These are phyloP conservation scores for Chrysopa pallens DNA, from an alignment of 1,140 invertebrate species.

Conservation along the genomic window DNA sequence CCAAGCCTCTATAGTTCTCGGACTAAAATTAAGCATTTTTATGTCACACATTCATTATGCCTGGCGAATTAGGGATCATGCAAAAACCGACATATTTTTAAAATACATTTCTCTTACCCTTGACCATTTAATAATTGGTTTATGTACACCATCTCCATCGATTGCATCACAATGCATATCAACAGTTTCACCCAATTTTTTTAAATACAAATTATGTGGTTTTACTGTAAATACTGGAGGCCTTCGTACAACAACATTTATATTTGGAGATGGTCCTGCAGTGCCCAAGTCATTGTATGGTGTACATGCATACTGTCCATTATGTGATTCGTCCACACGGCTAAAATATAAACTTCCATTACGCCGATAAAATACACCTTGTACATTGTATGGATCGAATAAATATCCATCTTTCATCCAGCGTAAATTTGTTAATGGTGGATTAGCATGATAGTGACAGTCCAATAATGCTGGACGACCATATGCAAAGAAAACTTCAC, in stretches of 20 bases:
- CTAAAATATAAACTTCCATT: constrained; percentile 79
- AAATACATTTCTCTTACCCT: constrained; percentile 43
- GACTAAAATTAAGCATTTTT: too few relatives aligned
- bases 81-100: too few relatives aligned
- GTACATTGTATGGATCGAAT: constrained; percentile 80
- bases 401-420: constrained; percentile 91
- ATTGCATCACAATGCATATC: constrained; percentile 69
- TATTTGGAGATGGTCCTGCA: constrained; percentile 63
- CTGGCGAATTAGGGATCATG: too few relatives aligned
- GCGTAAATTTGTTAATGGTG: constrained; percentile 74
- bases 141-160: constrained; percentile 50
- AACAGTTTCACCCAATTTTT: constrained; percentile 60
- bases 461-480: constrained; percentile 80
- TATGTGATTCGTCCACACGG: constrained; percentile 57
- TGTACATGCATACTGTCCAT: constrained; percentile 73
- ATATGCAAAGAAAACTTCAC: constrained; percentile 69
- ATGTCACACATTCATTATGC: too few relatives aligned
- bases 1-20: too few relatives aligned
- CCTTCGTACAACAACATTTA: constrained; percentile 76
- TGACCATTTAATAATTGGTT: constrained; percentile 68
- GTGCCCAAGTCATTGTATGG: constrained; percentile 80
- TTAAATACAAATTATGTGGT: constrained; percentile 64
- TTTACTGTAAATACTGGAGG: constrained; percentile 59
- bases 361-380: constrained; percentile 63
- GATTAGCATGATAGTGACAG: constrained; percentile 86